phyloP scores from a whole-genome alignment of 1,140 invertebrate genomes.

The Pissodes strobi region DNA sequence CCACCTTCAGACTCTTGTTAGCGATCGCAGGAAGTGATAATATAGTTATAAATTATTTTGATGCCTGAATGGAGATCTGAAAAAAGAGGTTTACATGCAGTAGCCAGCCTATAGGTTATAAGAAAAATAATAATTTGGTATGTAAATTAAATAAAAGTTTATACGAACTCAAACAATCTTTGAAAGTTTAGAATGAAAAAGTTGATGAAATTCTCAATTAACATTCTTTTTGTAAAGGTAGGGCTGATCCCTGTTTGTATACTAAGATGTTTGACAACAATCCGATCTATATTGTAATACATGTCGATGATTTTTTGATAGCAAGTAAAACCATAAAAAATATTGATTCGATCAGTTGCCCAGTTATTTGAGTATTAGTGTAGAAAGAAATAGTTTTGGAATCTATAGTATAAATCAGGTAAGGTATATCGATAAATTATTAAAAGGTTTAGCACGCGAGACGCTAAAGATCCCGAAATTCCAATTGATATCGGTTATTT shows the following conservation, averaged over 20 bases:
- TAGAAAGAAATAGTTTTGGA: not conserved
- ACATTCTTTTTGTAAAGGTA: not conserved
- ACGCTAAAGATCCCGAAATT: not conserved
- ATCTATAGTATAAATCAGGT: not conserved
- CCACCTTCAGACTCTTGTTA: too few species aligned
- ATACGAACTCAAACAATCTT: not conserved
- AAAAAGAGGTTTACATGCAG: not conserved
- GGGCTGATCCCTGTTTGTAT: not conserved
- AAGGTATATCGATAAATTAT: not conserved
- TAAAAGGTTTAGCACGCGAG: not conserved
- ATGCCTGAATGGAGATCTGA: not conserved
- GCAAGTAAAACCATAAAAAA: too few species aligned
- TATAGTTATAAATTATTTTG: not conserved
- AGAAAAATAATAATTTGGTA: not conserved
- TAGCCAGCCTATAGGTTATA: not conserved
- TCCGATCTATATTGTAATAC: not conserved
- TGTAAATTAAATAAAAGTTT: not conserved
- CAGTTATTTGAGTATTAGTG: not conserved
- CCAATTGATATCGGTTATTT: not conserved
- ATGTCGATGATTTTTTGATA: not conserved
- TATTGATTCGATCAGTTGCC: too few species aligned
- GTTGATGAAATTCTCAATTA: not conserved
- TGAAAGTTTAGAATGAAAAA: not conserved
- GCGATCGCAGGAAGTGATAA: not conserved
- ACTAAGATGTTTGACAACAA: not conserved